phyloP scores from a whole-genome alignment of 1,140 invertebrate species.

The Zaprionus capensis region DNA sequence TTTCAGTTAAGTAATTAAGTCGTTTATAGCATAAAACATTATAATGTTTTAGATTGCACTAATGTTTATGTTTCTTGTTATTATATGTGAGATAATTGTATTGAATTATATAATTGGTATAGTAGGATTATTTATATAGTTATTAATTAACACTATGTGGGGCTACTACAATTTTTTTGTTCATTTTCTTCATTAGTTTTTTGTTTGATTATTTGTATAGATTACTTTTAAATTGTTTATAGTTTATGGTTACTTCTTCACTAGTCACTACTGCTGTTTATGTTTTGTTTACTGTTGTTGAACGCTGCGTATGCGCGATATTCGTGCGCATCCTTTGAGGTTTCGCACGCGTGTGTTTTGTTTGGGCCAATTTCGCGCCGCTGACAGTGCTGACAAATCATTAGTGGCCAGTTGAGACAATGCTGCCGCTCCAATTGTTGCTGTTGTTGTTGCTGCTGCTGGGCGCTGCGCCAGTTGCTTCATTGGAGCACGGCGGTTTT shows the following conservation, averaged over 20 bases:
- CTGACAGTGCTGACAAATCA: slow-evolving; percentile 51
- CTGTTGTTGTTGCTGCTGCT: slow-evolving; percentile 16
- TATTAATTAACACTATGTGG: slow-evolving; percentile 17
- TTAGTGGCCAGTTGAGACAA: slow-evolving; percentile 66
- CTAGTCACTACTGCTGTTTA: background rate
- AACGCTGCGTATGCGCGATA: slow-evolving; percentile 47
- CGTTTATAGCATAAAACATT: slow-evolving; percentile 7
- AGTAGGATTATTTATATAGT: background rate
- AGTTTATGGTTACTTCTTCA: background rate
- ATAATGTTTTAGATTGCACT: slow-evolving; percentile 26
- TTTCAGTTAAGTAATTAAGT: slow-evolving; percentile 29
- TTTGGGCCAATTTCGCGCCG: slow-evolving; percentile 51
- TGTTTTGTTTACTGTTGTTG: background rate
- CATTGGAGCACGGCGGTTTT: slow-evolving; percentile 40
- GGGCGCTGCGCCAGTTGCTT: slow-evolving; percentile 58
- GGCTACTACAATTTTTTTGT: slow-evolving; percentile 24
- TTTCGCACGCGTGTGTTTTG: slow-evolving; percentile 58
- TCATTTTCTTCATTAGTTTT: background rate
- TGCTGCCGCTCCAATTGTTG: slow-evolving; percentile 27
- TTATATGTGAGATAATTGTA: slow-evolving; percentile 30
- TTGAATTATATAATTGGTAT: slow-evolving; percentile 44
- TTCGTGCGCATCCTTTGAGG: slow-evolving; percentile 68
- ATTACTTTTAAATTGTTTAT: slow-evolving; percentile 3
- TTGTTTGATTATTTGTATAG: background rate
- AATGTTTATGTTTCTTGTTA: slow-evolving; percentile 27